Base-by-base conservation (phyloP, 1,140 invertebrate species). In the Drosophila trapezifrons region DNA sequence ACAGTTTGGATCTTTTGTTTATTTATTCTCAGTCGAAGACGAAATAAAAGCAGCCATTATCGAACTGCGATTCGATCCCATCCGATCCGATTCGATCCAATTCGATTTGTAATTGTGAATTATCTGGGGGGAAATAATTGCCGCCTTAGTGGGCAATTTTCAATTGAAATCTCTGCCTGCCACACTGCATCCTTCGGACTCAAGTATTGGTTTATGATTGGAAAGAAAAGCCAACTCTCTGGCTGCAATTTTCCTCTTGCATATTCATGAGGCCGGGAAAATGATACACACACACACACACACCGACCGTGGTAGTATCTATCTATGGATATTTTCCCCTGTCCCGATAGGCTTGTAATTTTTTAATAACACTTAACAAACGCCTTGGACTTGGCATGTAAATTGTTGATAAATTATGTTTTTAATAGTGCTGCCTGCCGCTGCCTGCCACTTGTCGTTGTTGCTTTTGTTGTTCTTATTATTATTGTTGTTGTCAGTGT, bases 331-430 rank as follows among this genome's bases (percentile, higher is more conserved):
- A 46, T 25, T 43, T 46, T 20, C 49, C 35, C 35, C 45, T 73
- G 62, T 18, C 59, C 38, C 37, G 15, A 20, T 54, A 58, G 55
- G 58, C 70, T 80, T 74, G 74, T 74, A 85, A 80, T 80, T 81
- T 86, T 81, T 81, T 86, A 78, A 85, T 81, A 81, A 85, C 82
- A 78, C 82, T 81, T 78, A 81, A 81, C 74, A 86, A 81, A 86
- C 78, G 78, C 81, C 81, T 86, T 86, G 82, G 82, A 86, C 81
- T 85, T 87, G 83, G 54, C 71, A 79, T 87, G 78, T 72, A 87
- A 87, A 86, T 86, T 86, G 78, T 87, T 87, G 57, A 85, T 81
- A 81, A 85, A 85, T 86, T 85, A 81, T 85, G 78, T 78, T 74
- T 70, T 58, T 80, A 72, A 80, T 83, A 57, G 72, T 72, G 62